Base-by-base conservation (phyloP, 2,113 vertebrate genomes). In the Crocuta crocuta region DNA sequence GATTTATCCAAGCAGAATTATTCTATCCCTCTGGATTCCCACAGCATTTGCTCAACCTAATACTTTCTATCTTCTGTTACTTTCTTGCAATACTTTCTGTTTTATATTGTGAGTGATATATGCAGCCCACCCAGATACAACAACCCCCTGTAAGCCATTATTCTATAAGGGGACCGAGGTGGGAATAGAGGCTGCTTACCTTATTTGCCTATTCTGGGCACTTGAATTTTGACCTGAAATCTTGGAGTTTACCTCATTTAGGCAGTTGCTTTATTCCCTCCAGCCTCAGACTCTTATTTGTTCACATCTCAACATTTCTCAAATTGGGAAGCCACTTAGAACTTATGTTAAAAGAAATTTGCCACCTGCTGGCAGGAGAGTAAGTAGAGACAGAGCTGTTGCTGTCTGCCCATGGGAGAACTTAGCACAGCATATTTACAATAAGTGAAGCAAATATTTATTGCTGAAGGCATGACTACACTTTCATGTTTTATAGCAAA, bases 401-500 rank as follows among this genome's bases (percentile, higher is more conserved):
- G 43, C 24, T 35, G 4, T 39, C 70, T 61, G 28, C 53, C 88
- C 61, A 1, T 13, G 84, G 87, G 84, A 91, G 81, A 91, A 84
- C 81, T 95, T 84, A 53, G 81, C 0, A 0, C 33, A 15, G 63
- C 24, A 7, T 50, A 39, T 80, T 92, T 78, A 81, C 74, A 90
- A 2, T 65, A 93, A 94, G 81, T 50, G 93, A 93, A 74, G 68
- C 86, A 95, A 78, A 66, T 93, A 45, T 71, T 91, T 90, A 90
- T 68, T 88, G 89, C 95, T 82, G 50, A 97, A 97, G 91, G 93
- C 58, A 66, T 88, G 85, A 74, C 74, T 84, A 39, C 16, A 71
- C 85, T 76, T 92, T 91, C 15, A 61, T 85, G 96, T 85, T 88
- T 92, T 96, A 88, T 70, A 94, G 88, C 33, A 79, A 94, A 95